A percentile compares a stretch with the other conserved stretches of the same genome.
Evolutionary conservation across 2,888 invertebrate genomes (phyloP).

Genomic region (Erannis defoliaria): DNA sequence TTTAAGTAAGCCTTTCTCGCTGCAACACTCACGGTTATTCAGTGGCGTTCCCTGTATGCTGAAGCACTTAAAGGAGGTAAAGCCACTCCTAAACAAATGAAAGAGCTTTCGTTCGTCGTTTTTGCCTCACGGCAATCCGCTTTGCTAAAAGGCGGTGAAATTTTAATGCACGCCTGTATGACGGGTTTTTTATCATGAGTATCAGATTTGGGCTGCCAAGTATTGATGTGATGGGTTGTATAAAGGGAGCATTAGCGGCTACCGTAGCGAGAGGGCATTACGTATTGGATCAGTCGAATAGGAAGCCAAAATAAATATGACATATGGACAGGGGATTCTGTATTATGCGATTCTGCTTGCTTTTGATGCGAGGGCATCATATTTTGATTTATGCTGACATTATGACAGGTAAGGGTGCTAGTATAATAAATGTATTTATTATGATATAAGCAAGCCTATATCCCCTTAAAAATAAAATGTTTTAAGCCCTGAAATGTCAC

Average conservation of each 20-base stretch:
- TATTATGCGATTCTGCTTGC: conserved; percentile 11
- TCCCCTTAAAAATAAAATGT: conserved; percentile 1
- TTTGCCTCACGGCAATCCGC: conserved; percentile 73
- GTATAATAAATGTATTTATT: background rate
- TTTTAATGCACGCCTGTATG: conserved; percentile 75
- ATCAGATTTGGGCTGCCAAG: conserved; percentile 48
- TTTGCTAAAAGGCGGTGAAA: conserved; percentile 78
- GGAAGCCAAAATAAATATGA: conserved; percentile 35
- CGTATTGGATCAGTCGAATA: conserved; percentile 30
- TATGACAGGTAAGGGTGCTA: background rate
- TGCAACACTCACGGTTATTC: conserved; percentile 82
- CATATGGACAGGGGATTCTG: conserved; percentile 15
- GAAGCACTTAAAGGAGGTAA: conserved; percentile 79
- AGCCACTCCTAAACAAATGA: conserved; percentile 83
- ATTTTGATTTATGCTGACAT: conserved; percentile 14
- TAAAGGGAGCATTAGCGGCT: conserved; percentile 37
- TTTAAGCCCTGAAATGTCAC: conserved; percentile 9
- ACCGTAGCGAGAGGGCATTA: conserved; percentile 34
- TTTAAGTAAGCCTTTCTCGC: conserved; percentile 81
- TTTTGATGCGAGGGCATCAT: conserved; percentile 7
- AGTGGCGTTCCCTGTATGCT: conserved; percentile 70
- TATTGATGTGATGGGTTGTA: conserved; percentile 44
- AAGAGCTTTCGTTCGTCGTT: conserved; percentile 75
- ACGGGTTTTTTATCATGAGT: conserved; percentile 49
- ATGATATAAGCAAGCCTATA: background rate